A percentile compares a stretch with the other conserved stretches of the same genome.
phyloP scores from a whole-genome alignment of 2,888 invertebrate species.

The Piscicola geometra region DNA sequence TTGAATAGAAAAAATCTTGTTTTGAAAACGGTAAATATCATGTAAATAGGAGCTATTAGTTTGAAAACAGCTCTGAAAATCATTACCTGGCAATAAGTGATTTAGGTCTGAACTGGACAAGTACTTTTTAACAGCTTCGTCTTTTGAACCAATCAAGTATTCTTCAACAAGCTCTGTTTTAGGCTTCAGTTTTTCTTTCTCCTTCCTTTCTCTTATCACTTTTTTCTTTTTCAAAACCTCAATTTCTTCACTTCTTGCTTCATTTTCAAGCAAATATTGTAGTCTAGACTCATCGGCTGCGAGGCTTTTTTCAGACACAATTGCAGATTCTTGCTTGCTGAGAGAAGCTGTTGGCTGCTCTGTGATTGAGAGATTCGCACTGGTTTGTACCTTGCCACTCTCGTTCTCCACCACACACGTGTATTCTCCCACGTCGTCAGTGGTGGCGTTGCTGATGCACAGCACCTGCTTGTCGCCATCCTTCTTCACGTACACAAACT shows the following conservation, averaged over 20 bases:
- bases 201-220: not conserved
- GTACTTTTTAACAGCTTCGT: too few relatives aligned
- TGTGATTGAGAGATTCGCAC: constrained; percentile 29
- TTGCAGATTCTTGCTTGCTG: not conserved
- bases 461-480: constrained; percentile 35
- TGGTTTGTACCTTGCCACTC: constrained; percentile 43
- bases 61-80: too few relatives aligned
- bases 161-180: too few relatives aligned
- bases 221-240: not conserved
- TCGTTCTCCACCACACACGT: constrained; percentile 42
- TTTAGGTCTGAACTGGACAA: too few relatives aligned
- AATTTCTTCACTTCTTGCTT: not conserved
- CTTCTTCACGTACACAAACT: constrained; percentile 32
- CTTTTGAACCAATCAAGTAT: too few relatives aligned
- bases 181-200: not conserved
- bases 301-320: too few relatives aligned
- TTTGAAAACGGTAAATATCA: too few relatives aligned
- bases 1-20: too few relatives aligned
- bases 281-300: too few relatives aligned
- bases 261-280: not conserved
- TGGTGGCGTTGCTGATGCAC: constrained; percentile 23
- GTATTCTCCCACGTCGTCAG: constrained; percentile 41
- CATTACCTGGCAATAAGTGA: too few relatives aligned
- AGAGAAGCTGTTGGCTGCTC: too few relatives aligned
- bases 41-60: too few relatives aligned